phyloP scores from a whole-genome alignment of 2,797 vertebrate genomes.

The Serranus cabrilla region DNA sequence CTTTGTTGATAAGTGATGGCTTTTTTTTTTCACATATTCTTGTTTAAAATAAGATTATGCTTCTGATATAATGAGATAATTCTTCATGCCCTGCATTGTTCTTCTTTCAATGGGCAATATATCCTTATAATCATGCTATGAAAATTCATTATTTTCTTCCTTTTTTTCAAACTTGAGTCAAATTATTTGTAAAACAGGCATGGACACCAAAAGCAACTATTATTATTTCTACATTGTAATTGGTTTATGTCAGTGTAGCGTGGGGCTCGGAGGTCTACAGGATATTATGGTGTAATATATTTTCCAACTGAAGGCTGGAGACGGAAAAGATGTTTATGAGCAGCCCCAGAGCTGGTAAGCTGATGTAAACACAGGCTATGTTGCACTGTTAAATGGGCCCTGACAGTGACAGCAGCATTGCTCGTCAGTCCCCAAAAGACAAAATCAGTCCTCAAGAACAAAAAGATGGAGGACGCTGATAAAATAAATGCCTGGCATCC shows the following conservation, averaged over 20 bases:
- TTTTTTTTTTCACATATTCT: neutral
- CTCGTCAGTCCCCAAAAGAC: slow-evolving; percentile 44
- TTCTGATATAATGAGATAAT: slow-evolving; percentile 37
- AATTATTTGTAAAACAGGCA: slow-evolving; percentile 27
- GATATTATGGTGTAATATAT: slow-evolving; percentile 34
- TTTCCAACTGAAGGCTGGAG: slow-evolving; percentile 36
- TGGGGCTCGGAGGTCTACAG: slow-evolving; percentile 19
- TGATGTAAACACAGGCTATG: slow-evolving; percentile 50
- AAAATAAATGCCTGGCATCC: slow-evolving; percentile 44
- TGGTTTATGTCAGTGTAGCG: slow-evolving; percentile 40
- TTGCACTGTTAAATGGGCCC: slow-evolving; percentile 65
- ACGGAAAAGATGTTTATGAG: slow-evolving; percentile 47
- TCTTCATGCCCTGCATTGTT: neutral
- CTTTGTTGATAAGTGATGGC: slow-evolving; percentile 21
- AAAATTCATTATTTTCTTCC: neutral
- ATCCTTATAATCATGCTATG: slow-evolving; percentile 14
- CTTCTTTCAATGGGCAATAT: slow-evolving; percentile 3
- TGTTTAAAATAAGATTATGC: slow-evolving; percentile 18
- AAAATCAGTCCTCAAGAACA: slow-evolving; percentile 40
- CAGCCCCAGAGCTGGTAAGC: slow-evolving; percentile 42
- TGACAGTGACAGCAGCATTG: slow-evolving; percentile 45
- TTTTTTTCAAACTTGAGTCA: neutral
- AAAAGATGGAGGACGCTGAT: slow-evolving; percentile 45
- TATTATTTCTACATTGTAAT: slow-evolving; percentile 40
- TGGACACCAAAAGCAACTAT: slow-evolving; percentile 26